phyloP scores from a whole-genome alignment of 2,797 vertebrate genomes.

The Cirrhinus mrigala region DNA sequence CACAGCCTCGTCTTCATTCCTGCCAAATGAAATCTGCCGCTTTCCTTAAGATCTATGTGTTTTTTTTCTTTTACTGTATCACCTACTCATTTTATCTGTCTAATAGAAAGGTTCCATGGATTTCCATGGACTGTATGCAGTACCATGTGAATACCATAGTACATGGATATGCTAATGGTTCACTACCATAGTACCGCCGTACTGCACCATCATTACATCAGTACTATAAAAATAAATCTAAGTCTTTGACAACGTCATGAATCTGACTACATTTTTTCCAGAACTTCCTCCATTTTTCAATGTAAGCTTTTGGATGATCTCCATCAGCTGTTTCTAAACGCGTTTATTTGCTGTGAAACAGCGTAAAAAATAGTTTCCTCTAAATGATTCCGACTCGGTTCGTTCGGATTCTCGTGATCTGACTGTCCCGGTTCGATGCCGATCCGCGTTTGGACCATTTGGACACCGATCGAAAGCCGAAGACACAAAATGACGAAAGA shows the following conservation, averaged over 20 bases:
- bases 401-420: neutral
- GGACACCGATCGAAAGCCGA: neutral
- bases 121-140: neutral
- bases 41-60: too few relatives aligned
- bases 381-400: neutral
- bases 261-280: neutral
- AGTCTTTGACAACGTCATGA: too few relatives aligned
- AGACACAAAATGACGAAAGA: too few relatives aligned
- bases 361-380: too few relatives aligned
- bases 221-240: neutral
- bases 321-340: constrained; percentile 25
- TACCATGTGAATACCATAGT: neutral
- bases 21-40: too few relatives aligned
- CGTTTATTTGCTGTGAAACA: neutral
- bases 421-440: neutral
- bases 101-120: neutral
- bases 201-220: neutral
- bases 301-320: neutral
- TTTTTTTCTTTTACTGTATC: too few relatives aligned
- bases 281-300: neutral
- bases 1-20: neutral
- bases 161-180: neutral
- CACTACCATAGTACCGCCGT: too few relatives aligned
- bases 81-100: neutral
- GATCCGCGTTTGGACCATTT: neutral